Conservation (phyloP, 2,797 vertebrate species). For the Microctenopoma stevenorrisi region DNA sequence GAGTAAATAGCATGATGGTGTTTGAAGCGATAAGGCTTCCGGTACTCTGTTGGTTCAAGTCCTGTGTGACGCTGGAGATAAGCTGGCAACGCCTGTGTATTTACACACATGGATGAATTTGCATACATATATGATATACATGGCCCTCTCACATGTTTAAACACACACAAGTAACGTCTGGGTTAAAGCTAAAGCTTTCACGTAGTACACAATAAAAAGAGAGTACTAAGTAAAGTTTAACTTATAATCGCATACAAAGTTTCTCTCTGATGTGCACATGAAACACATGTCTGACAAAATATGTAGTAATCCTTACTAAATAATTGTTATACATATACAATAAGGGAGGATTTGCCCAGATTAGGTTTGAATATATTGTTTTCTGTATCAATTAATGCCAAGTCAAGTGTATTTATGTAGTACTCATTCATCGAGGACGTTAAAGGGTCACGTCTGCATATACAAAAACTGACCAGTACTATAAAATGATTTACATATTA, state of each 20-base stretch:
- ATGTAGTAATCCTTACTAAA: too few species aligned
- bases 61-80: conserved; percentile 75
- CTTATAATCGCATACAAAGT: too few species aligned
- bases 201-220: background rate
- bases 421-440: too few species aligned
- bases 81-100: conserved; percentile 42
- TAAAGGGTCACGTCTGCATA: too few species aligned
- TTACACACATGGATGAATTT: conserved; percentile 48
- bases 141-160: conserved; percentile 8
- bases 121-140: conserved; percentile 41
- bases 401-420: too few species aligned
- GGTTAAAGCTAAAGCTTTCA: conserved; percentile 31
- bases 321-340: too few species aligned
- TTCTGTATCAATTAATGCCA: too few species aligned
- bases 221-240: background rate
- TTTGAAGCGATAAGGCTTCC: conserved; percentile 75
- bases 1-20: conserved; percentile 69
- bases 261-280: background rate
- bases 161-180: conserved; percentile 43
- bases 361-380: too few species aligned
- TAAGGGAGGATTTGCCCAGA: too few species aligned
- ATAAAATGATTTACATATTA: too few species aligned
- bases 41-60: conserved; percentile 75
- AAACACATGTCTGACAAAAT: too few species aligned
- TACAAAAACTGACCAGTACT: too few species aligned